Percentiles rank a stretch among this genome's conserved stretches.
These are phyloP conservation scores for Hemiscyllium ocellatum DNA, from an alignment of 2,113 vertebrate genomes.

Conservation along the genomic window DNA sequence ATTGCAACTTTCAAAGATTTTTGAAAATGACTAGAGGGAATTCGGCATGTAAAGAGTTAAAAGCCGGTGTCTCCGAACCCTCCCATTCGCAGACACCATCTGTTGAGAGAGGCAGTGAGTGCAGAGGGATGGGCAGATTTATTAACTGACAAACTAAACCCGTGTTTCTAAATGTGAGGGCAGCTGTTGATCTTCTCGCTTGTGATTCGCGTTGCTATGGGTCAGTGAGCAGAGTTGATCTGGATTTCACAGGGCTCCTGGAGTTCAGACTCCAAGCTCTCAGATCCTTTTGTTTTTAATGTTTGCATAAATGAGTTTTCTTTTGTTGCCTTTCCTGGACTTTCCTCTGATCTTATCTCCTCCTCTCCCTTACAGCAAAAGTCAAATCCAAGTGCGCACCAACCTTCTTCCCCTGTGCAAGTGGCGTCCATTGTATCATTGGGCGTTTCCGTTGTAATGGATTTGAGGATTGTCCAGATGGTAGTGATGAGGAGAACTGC, in stretches of 20 bases:
- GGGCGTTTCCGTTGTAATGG: constrained; percentile 92
- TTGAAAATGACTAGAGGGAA: not conserved
- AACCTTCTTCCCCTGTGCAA: constrained; percentile 86
- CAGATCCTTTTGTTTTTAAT: not conserved
- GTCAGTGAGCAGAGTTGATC: not conserved
- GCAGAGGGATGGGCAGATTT: not conserved
- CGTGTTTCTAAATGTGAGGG: not conserved
- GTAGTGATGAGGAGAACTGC: constrained; percentile 94
- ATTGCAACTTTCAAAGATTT: not conserved
- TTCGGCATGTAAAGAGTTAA: not conserved
- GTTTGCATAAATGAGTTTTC: not conserved
- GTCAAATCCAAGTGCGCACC: constrained; percentile 81
- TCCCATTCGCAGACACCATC: not conserved
- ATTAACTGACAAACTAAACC: not conserved
- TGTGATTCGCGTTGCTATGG: not conserved
- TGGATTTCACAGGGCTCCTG: not conserved
- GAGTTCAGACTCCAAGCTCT: not conserved
- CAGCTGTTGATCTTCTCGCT: not conserved
- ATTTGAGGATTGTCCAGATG: constrained; percentile 87
- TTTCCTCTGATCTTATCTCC: constrained; percentile 37
- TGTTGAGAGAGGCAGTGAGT: not conserved
- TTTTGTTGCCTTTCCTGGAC: constrained; percentile 34
- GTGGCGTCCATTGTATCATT: constrained; percentile 91
- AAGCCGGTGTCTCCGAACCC: not conserved
- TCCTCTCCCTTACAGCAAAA: constrained; percentile 63